Evolutionary conservation across 1,140 invertebrate genomes (phyloP).

Genomic region (Hylaeus anthracinus): DNA sequence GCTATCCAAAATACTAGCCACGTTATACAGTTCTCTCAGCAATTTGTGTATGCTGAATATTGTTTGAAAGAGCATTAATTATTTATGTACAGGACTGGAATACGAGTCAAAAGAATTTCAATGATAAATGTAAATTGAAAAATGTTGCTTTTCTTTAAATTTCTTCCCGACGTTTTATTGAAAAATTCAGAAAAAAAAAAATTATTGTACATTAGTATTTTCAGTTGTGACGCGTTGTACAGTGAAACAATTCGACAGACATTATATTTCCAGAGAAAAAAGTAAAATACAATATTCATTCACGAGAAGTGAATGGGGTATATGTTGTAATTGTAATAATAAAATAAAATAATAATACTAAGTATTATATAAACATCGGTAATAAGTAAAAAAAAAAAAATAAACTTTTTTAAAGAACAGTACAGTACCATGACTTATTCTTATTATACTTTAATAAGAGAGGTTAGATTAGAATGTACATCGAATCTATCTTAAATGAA

Average conservation of each 20-base stretch:
- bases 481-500: constrained; percentile 12
- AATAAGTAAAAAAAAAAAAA: constrained; percentile 36
- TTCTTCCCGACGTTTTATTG: constrained; percentile 18
- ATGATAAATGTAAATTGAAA: background rate
- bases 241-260: constrained; percentile 51
- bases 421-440: background rate
- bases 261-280: constrained; percentile 57
- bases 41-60: constrained; percentile 15
- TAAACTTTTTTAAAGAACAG: constrained; percentile 59
- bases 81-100: constrained; percentile 26
- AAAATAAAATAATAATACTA: constrained; percentile 41
- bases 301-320: constrained; percentile 41
- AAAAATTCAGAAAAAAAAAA: constrained; percentile 41
- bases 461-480: constrained; percentile 3
- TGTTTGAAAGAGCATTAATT: constrained; percentile 37
- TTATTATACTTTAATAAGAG: constrained; percentile 1
- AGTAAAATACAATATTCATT: constrained; percentile 48
- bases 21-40: constrained; percentile 3
- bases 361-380: constrained; percentile 54
- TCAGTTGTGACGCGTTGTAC: constrained; percentile 54
- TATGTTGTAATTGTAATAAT: constrained; percentile 58
- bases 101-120: background rate
- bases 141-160: constrained; percentile 9
- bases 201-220: constrained; percentile 62
- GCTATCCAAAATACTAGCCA: constrained; percentile 12